phyloP scores from a whole-genome alignment of 2,888 invertebrate species.

The Leptopilina syphax region DNA sequence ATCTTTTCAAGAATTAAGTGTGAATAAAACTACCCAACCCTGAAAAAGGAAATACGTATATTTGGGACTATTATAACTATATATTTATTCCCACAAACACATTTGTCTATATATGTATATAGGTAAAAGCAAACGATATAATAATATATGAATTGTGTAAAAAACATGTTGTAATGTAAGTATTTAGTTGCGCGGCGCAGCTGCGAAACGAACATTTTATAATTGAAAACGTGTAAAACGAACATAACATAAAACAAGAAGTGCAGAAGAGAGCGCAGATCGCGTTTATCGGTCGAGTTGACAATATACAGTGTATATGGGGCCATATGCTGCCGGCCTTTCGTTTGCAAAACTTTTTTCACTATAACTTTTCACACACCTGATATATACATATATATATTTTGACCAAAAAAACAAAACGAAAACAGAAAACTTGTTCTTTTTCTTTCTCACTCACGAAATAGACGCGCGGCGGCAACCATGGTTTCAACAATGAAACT shows the following conservation, averaged over 20 bases:
- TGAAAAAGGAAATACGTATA: no score
- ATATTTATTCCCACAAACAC: neutral
- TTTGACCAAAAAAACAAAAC: neutral
- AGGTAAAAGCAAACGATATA: neutral
- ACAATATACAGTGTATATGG: neutral
- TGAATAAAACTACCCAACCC: no score
- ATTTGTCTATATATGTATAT: no score
- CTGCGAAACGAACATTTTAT: slow-evolving; percentile 15
- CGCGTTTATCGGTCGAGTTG: slow-evolving; percentile 17
- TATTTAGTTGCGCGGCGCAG: slow-evolving; percentile 12
- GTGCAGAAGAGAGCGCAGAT: neutral
- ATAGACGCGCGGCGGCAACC: slow-evolving; percentile 8
- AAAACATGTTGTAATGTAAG: neutral
- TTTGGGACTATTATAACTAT: neutral
- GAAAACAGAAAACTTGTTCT: neutral
- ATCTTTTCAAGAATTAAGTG: no score
- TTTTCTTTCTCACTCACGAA: neutral
- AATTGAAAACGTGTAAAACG: slow-evolving; percentile 13
- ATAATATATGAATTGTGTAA: neutral
- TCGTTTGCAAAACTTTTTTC: neutral
- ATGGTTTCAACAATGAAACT: slow-evolving; percentile 65
- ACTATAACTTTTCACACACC: neutral
- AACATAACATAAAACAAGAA: neutral
- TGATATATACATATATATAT: neutral
- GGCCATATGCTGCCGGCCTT: slow-evolving; percentile 30